Conservation (phyloP, 2,113 vertebrate species). For the Benitochromis conjunctus region DNA sequence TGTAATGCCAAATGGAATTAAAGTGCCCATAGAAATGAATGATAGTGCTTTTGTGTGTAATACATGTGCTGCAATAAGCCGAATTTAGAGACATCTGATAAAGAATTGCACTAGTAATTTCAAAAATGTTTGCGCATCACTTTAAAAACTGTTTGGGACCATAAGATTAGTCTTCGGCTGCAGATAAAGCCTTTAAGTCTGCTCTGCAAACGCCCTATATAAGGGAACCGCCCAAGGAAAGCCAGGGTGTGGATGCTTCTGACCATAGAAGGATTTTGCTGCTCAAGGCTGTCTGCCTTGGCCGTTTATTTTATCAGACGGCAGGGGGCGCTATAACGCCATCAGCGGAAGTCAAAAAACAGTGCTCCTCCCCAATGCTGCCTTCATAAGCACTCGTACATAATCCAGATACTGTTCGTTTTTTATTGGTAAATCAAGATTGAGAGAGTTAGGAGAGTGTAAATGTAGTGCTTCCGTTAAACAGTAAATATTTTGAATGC, state of each 20-base stretch:
- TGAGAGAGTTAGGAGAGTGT: background rate
- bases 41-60: background rate
- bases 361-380: background rate
- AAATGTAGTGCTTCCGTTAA: background rate
- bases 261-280: background rate
- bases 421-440: background rate
- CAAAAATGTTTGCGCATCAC: background rate
- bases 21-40: slow-evolving; percentile 77
- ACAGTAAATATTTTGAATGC: background rate
- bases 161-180: background rate
- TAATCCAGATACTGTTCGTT: fast-evolving
- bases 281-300: background rate
- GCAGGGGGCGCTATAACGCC: slow-evolving; percentile 9
- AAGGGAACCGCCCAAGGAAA: background rate
- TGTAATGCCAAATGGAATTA: slow-evolving; percentile 84
- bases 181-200: background rate
- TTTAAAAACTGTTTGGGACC: background rate
- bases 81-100: background rate
- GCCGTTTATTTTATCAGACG: background rate
- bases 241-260: background rate
- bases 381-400: background rate
- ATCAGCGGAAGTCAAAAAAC: background rate
- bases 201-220: background rate
- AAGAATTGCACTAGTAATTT: background rate
- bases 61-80: background rate